These are phyloP conservation scores for Lutraria lutraria DNA, from an alignment of 2,888 invertebrate species.

Conservation along the genomic window DNA sequence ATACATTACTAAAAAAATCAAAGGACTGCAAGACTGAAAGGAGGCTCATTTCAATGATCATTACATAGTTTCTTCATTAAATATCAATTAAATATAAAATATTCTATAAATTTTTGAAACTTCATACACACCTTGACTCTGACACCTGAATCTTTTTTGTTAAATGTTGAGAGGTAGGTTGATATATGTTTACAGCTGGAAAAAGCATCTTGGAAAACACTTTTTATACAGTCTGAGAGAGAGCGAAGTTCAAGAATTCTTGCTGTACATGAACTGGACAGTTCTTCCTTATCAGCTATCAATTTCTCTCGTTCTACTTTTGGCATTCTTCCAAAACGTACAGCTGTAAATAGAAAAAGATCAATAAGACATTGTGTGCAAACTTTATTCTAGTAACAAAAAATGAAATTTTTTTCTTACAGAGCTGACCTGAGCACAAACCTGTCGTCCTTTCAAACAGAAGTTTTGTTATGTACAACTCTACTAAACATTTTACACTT, in stretches of 20 bases:
- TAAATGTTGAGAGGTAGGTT: slow-evolving; percentile 51
- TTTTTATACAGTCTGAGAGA: slow-evolving; percentile 80
- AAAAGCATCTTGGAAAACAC: slow-evolving; percentile 75
- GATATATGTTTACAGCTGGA: slow-evolving; percentile 54
- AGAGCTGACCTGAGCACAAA: too few species aligned
- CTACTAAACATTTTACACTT: too few species aligned
- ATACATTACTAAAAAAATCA: too few species aligned
- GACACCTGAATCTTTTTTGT: slow-evolving; percentile 29
- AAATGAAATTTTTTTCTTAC: too few species aligned
- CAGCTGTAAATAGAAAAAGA: slow-evolving; percentile 73
- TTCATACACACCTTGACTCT: slow-evolving; percentile 51
- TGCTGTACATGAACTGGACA: slow-evolving; percentile 72
- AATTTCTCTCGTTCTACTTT: slow-evolving; percentile 83
- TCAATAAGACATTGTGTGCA: neutral
- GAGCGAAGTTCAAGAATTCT: slow-evolving; percentile 81
- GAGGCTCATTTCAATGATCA: too few species aligned
- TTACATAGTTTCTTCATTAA: too few species aligned
- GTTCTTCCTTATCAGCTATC: slow-evolving; percentile 82
- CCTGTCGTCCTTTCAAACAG: too few species aligned
- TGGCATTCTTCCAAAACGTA: slow-evolving; percentile 84
- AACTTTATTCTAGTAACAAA: neutral
- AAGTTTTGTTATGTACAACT: too few species aligned
- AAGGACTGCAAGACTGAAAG: too few species aligned
- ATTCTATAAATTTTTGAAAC: too few species aligned
- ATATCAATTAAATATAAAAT: too few species aligned